Base-by-base conservation (phyloP, 2,797 vertebrate genomes). In the Tokudaia muenninki region DNA sequence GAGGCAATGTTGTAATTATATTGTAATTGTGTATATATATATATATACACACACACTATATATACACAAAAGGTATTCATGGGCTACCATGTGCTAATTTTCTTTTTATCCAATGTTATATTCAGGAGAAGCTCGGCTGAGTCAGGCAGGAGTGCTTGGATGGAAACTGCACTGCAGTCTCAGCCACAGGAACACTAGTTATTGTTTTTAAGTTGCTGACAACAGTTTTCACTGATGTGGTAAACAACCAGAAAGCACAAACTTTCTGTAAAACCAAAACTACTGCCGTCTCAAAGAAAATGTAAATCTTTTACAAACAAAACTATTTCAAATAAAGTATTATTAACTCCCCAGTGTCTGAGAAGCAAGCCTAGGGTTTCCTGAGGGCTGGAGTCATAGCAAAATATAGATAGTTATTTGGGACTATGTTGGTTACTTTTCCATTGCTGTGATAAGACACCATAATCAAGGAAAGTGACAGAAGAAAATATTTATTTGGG, bases 291-390 rank as follows among this genome's bases (percentile, higher is more conserved):
- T 92, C 47, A 95, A 41, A 67, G 75, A 87, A 90, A 90, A 92
- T 10, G 19, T 82, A 41, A 91, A 19, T 31, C 12, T 78, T 87
- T 24, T 65, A 21, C 50, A 80, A 86, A 24, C 17, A 61, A 61
- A 87, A 72, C 47, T 91, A n/a, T 83, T 94, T 87, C 81, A 65
- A 70, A 47, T 70, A 37, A 80, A 92, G 65, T 41, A 34, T 22
- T 90, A 87, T 1, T 65, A 70, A 87, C 70, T 93, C 74, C 72
- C 79, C 47, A 86, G 17, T 41, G 12, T 92, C 93, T 83, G 16
- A 14, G 52, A 61, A 84, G 22, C 26, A 78, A 82, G 41, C 55
- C 4, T 11, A 79, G 61, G 72, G 17, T 59, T 87, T 83, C 78
- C 65, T 78, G 81, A 81, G 91, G 41, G 77, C 3, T 72, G 31